phyloP scores from a whole-genome alignment of 35 echinoderm and acorn worm species.

The Hemicentrotus pulcherrimus region DNA sequence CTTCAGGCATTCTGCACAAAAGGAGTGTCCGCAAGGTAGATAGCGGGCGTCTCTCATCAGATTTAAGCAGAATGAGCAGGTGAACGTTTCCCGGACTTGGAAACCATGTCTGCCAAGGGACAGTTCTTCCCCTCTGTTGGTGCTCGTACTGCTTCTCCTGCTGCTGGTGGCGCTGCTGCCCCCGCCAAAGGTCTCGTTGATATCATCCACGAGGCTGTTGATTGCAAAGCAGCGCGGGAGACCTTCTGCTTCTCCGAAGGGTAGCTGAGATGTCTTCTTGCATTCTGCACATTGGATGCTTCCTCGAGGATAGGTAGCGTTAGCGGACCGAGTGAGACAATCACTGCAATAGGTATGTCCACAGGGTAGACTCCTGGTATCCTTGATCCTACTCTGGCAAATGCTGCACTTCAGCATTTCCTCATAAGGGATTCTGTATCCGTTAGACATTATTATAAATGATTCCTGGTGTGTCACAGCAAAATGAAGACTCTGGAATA shows the following conservation, averaged over 20 bases:
- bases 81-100: not conserved
- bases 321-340: not conserved
- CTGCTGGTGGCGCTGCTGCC: not conserved
- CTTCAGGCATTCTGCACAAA: not conserved
- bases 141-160: not conserved
- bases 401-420: slow-evolving; percentile 40
- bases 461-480: too few relatives aligned
- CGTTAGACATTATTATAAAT: not conserved
- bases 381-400: slow-evolving; percentile 17
- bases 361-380: slow-evolving; percentile 23
- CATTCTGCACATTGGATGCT: slow-evolving; percentile 15
- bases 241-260: not conserved
- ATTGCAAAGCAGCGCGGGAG: not conserved
- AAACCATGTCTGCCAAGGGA: not conserved
- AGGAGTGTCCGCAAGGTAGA: slow-evolving; percentile 38
- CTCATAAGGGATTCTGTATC: not conserved
- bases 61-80: not conserved
- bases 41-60: slow-evolving; percentile 13
- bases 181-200: not conserved
- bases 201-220: slow-evolving; percentile 19
- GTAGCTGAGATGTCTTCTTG: not conserved
- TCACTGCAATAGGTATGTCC: slow-evolving; percentile 18
- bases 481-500: too few relatives aligned
- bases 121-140: not conserved
- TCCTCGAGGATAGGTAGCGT: not conserved